phyloP scores from a whole-genome alignment of 2,797 vertebrate genomes.

The Onychomys arenicola region DNA sequence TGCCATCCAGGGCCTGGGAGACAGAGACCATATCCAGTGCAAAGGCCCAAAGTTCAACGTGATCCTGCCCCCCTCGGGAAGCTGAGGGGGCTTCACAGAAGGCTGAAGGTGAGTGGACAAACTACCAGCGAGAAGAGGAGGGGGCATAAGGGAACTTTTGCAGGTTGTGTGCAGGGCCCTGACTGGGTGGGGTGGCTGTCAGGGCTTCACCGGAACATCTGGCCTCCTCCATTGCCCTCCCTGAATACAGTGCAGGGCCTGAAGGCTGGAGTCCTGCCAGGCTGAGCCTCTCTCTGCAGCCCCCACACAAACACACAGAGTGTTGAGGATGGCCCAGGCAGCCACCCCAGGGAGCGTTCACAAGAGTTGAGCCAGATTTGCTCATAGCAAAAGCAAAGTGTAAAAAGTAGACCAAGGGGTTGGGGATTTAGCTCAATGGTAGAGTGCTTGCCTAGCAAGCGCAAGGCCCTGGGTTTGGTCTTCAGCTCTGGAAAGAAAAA shows the following conservation, averaged over 20 bases:
- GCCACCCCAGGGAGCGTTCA: background rate
- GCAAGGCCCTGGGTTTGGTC: no score
- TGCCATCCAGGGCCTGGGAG: no score
- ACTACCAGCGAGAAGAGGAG: no score
- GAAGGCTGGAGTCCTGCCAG: background rate
- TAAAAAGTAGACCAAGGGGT: background rate
- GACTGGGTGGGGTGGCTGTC: background rate
- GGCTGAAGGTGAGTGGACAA: background rate
- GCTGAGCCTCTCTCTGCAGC: background rate
- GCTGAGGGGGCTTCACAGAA: background rate
- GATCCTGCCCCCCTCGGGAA: background rate
- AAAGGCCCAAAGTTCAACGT: background rate
- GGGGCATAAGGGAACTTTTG: background rate
- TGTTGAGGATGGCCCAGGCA: fast-evolving
- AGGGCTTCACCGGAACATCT: no score
- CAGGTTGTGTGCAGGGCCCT: fast-evolving
- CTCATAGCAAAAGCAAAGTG: background rate
- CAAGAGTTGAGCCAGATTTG: background rate
- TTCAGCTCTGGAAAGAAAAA: no score
- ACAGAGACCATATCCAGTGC: background rate
- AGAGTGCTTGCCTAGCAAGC: no score
- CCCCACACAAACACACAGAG: background rate
- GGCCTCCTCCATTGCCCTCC: background rate
- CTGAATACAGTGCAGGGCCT: background rate
- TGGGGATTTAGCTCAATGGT: no score